Evolutionary conservation across 1,140 invertebrate genomes (phyloP).

Genomic region (Psix sp.): DNA sequence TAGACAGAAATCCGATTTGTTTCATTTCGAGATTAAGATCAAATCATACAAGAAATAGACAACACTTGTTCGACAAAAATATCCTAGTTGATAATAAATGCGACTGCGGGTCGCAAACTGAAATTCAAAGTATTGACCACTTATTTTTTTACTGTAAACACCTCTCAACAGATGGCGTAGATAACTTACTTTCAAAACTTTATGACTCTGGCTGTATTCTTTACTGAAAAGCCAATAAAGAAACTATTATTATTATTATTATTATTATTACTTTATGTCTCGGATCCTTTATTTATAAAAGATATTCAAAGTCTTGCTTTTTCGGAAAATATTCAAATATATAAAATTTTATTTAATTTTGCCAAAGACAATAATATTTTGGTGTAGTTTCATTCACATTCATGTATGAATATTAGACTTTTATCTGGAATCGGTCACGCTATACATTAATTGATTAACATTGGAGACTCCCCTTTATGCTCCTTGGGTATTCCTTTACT

Average conservation of each 20-base stretch:
- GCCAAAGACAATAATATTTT: neutral
- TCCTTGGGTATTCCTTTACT: too few species aligned
- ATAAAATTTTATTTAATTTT: neutral
- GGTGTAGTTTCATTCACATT: neutral
- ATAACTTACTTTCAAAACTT: neutral
- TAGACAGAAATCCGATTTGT: neutral
- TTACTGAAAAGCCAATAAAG: too few species aligned
- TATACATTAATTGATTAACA: too few species aligned
- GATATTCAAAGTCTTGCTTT: slow-evolving; percentile 2
- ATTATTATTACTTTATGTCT: too few species aligned
- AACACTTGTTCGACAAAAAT: slow-evolving; percentile 5
- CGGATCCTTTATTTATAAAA: neutral
- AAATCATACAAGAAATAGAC: neutral
- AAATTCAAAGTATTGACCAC: neutral
- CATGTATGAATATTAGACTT: too few species aligned
- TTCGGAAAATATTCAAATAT: neutral
- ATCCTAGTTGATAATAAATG: neutral
- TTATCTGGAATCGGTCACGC: too few species aligned
- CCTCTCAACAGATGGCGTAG: neutral
- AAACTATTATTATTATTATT: too few species aligned
- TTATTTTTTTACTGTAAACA: slow-evolving; percentile 1
- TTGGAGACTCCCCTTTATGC: too few species aligned
- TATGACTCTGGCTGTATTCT: too few species aligned
- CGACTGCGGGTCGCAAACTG: neutral
- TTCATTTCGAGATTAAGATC: slow-evolving; percentile 6